Evolutionary conservation across 1,140 invertebrate species (phyloP), one percentile per base, ranked within the genome.

Genomic region (Ostrea edulis): DNA sequence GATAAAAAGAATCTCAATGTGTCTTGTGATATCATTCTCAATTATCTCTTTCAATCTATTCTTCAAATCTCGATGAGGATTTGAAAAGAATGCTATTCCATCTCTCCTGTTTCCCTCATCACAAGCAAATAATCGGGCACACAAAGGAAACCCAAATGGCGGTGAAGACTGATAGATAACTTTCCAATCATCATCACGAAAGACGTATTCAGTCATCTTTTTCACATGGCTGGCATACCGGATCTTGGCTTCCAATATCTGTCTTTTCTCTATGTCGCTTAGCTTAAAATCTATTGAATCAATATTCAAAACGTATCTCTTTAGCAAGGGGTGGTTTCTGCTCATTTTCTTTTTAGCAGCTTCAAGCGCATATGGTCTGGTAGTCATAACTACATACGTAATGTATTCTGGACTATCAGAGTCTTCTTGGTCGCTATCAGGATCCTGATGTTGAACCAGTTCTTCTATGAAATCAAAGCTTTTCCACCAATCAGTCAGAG

Each of bases 131-230:
- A 77, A 17, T 29, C 29, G 25, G 68, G 68, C 68, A 77, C 68
- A 77, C 29, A 77, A 77, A 2, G 68, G 68, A 77, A 77, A 77
- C 14, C 68, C 68, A 77, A 77, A 77, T 11, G 68, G 68, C 12
- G 29, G 68, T 29, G 22, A 77, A 25, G 68, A 77, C 29, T 25
- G 0, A 29, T 0, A 77, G 35, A 77, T 77, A 17, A 5, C 12
- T 35, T 8, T 77, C 68, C 29, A 77, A 29, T 77, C 25, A 12
- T 77, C 68, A 2, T 29, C 17, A 29, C 9, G 14, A 29, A 77
- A 77, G 29, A 0, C 3, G 2, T 29, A 14, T 77, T 77, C 68
- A 35, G 25, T 2, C 11, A 35, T 77, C 68, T 77, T 25, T 12
- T 77, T 7, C 14, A 35, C 68, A 11, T 25, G 29, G 11, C 35